Evolutionary conservation across 2,797 vertebrate genomes (phyloP), one percentile per base, ranked within the genome.

Genomic region (Thripadectes ignobilis): DNA sequence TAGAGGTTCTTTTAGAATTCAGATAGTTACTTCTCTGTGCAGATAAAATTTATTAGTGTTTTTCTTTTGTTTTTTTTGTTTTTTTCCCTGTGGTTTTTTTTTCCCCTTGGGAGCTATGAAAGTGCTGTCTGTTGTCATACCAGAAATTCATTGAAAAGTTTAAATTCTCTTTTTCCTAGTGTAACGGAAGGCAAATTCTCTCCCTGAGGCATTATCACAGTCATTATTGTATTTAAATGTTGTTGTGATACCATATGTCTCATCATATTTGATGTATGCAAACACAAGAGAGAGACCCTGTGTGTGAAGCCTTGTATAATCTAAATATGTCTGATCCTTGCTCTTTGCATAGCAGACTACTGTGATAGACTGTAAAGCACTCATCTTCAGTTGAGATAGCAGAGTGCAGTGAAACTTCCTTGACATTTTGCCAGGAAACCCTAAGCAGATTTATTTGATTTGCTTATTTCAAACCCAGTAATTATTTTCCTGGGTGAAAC

Each of bases 161-260:
- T 29, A 54, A 82, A 61, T 95, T 94, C 49, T 89, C 38, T 89
- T 95, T 89, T 97, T 65, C 67, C 83, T 65, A 16, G 55, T 72
- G 89, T 94, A 82, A 77, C 77, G 89, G 95, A 96, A 93, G 85
- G 85, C 90, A 91, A 93, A 87, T 95, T 93, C 80, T 89, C 77
- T 95, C 91, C 93, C 92, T 72, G 80, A 79, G 63, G 93, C 85
- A 93, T 92, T 95, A 91, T 94, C 83, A 79, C 63, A 93, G 66
- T 81, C 91, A 79, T 95, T 90, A 93, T 90, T 96, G 58, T 96
- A 93, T 96, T 96, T 96, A 94, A 95, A 95, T 92, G 74, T 91
- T 96, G 91, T 93, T 95, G 92, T 94, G 91, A 86, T 76, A 91
- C 92, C 89, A 69, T 92, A 88, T 94, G 95, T 88, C 87, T 95